These are phyloP conservation scores for Xiphorhynchus erythropygius DNA, from an alignment of 2,797 vertebrate genomes.

Conservation along the genomic window DNA sequence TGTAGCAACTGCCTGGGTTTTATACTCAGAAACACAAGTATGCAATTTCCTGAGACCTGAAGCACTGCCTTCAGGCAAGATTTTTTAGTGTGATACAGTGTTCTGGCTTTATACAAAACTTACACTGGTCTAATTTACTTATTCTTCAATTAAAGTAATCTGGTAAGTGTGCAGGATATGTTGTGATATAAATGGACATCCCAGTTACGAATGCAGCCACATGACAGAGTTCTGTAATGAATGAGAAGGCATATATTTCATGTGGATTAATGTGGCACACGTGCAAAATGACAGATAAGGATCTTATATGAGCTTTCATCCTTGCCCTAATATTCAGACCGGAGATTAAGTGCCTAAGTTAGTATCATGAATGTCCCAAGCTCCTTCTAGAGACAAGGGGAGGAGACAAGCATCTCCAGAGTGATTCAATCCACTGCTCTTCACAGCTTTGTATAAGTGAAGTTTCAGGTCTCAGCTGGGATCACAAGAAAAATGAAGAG, in stretches of 20 bases:
- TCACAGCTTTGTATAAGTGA: not conserved
- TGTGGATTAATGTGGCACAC: not conserved
- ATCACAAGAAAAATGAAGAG: not conserved
- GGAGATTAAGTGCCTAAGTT: not conserved
- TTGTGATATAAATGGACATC: not conserved
- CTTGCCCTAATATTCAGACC: not conserved
- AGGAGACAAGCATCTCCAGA: not conserved
- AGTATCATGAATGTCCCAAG: not conserved
- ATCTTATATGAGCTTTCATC: not conserved
- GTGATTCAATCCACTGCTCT: not conserved
- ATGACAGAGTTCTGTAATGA: not conserved
- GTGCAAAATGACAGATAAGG: not conserved
- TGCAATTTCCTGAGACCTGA: not conserved
- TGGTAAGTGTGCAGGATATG: not conserved
- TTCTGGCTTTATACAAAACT: not conserved
- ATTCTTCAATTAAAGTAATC: not conserved
- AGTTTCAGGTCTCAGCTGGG: not conserved
- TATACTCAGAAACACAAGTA: not conserved
- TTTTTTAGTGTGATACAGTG: not conserved
- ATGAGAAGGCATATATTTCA: not conserved
- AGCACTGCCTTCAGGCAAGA: not conserved
- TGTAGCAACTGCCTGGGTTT: not conserved
- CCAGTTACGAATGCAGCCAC: not conserved
- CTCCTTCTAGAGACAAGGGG: not conserved
- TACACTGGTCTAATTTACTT: not conserved